Evolutionary conservation across 2,797 vertebrate genomes (phyloP).

Genomic region (Manis pentadactyla): DNA sequence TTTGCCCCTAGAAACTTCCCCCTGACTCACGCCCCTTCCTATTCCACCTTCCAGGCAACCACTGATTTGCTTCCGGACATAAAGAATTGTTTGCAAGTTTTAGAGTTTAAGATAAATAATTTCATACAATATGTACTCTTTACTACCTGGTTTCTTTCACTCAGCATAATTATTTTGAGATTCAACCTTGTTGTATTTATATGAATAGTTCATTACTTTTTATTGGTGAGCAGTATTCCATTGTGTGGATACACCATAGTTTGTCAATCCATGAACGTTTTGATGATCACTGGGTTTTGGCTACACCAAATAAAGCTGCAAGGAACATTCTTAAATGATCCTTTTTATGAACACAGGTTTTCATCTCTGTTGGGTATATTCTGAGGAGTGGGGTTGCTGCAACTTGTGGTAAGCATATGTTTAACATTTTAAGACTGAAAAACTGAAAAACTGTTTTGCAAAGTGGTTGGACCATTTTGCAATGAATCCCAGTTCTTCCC

Average conservation of each 20-base stretch:
- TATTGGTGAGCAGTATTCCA: not conserved
- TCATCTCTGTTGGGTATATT: not conserved
- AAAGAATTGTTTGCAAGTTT: not conserved
- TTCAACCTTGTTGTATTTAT: not conserved
- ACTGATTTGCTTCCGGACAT: not conserved
- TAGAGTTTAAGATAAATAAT: not conserved
- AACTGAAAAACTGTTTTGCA: not conserved
- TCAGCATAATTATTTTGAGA: not conserved
- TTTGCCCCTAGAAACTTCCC: not conserved
- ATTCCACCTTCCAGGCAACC: not conserved
- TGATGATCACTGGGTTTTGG: not conserved
- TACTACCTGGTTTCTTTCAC: not conserved
- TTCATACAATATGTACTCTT: not conserved
- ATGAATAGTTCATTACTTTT: not conserved
- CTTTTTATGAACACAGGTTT: not conserved
- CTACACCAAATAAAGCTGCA: not conserved
- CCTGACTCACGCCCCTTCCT: not conserved
- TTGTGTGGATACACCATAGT: not conserved
- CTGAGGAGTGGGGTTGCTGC: not conserved
- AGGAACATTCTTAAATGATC: not conserved
- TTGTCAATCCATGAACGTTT: not conserved
- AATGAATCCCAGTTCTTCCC: not conserved
- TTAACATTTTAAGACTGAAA: not conserved
- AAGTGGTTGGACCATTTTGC: not conserved
- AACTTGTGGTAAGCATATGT: not conserved